Conservation (phyloP, 2,797 vertebrate genomes). For the Thalassophryne amazonica region DNA sequence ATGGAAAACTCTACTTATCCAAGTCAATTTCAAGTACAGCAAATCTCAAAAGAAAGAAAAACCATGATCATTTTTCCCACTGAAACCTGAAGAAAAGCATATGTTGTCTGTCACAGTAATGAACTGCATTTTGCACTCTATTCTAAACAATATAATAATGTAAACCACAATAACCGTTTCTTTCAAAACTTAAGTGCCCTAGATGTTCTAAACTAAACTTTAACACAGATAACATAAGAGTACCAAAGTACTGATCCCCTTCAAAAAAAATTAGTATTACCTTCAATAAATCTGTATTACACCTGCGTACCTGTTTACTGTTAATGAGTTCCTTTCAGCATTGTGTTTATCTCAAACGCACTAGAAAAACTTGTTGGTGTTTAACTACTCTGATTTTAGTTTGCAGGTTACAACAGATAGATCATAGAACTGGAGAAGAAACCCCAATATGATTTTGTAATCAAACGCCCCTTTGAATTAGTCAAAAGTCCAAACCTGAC, state of each 20-base stretch:
- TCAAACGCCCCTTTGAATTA: slow-evolving; percentile 1
- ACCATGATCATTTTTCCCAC: too few relatives aligned
- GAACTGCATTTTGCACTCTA: background rate
- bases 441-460: background rate
- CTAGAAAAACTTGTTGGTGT: too few relatives aligned
- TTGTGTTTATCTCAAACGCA: background rate
- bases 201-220: background rate
- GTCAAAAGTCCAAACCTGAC: slow-evolving; percentile 21
- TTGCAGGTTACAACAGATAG: too few relatives aligned
- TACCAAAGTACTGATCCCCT: slow-evolving; percentile 21
- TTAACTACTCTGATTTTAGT: too few relatives aligned
- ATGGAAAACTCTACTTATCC: background rate
- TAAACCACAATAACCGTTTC: background rate
- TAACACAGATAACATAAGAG: background rate
- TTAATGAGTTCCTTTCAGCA: background rate
- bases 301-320: background rate
- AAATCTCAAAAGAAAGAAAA: background rate
- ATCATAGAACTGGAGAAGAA: slow-evolving; percentile 3
- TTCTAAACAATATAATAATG: background rate
- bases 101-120: too few relatives aligned
- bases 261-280: background rate
- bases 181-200: background rate
- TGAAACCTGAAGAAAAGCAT: too few relatives aligned
- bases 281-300: slow-evolving; percentile 10
- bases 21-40: background rate